phyloP scores from a whole-genome alignment of 2,797 vertebrate genomes.

The Silurus aristotelis region DNA sequence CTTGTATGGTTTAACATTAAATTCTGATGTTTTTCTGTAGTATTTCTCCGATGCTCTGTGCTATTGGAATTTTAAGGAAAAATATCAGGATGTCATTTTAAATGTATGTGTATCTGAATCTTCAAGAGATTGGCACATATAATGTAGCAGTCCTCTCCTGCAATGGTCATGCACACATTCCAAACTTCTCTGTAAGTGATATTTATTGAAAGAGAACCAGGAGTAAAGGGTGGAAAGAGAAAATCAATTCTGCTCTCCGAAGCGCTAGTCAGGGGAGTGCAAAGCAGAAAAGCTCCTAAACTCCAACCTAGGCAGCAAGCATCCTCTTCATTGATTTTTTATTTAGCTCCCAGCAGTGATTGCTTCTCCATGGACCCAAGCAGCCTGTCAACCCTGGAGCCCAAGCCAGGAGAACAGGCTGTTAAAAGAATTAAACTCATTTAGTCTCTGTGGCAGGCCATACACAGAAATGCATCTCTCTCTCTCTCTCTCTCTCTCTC shows the following conservation, averaged over 20 bases:
- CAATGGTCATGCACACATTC: constrained; percentile 1
- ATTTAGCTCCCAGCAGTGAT: constrained; percentile 72
- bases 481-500: not conserved
- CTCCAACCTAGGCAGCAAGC: constrained; percentile 66
- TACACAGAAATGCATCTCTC: constrained; percentile 17
- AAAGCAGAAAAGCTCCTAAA: constrained; percentile 69
- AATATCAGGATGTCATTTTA: too few relatives aligned
- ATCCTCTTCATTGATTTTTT: constrained; percentile 72
- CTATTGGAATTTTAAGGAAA: too few relatives aligned
- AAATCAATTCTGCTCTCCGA: constrained; percentile 72
- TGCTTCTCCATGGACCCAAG: constrained; percentile 62
- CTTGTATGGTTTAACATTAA: too few relatives aligned
- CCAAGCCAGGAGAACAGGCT: constrained; percentile 62
- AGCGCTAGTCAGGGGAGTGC: constrained; percentile 70
- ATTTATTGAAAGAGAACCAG: constrained; percentile 72
- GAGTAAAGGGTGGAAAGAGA: constrained; percentile 54
- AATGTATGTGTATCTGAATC: not conserved
- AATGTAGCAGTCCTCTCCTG: constrained; percentile 5
- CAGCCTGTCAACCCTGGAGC: constrained; percentile 70
- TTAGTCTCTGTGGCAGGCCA: constrained; percentile 51
- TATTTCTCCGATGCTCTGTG: too few relatives aligned
- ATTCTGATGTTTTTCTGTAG: too few relatives aligned
- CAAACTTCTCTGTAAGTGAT: constrained; percentile 39
- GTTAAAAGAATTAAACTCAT: constrained; percentile 70
- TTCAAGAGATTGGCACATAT: not conserved